phyloP scores from a whole-genome alignment of 1,140 invertebrate genomes.

The Drosophila ogumai region DNA sequence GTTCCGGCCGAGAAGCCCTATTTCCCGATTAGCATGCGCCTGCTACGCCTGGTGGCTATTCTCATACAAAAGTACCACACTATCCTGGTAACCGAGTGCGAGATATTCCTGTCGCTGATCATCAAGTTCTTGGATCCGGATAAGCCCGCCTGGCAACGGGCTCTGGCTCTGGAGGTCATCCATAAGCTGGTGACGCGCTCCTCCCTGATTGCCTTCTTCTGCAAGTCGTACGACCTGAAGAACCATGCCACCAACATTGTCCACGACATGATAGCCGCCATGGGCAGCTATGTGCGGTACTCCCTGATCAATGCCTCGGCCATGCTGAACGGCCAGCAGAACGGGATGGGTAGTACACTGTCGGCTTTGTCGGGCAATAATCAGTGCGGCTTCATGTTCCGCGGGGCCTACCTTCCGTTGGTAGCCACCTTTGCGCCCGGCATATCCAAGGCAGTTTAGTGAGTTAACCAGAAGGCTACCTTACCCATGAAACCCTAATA shows the following conservation, averaged over 20 bases:
- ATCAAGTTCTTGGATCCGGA: constrained; percentile 99
- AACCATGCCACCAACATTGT: constrained; percentile 97
- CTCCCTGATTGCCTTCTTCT: constrained; percentile 94
- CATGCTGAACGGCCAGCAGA: constrained; percentile 87
- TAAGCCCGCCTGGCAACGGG: constrained; percentile 97
- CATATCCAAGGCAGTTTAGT: constrained; percentile 95
- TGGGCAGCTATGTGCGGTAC: constrained; percentile 98
- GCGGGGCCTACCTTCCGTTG: constrained; percentile 96
- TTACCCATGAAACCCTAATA: background rate
- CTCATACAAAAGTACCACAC: constrained; percentile 97
- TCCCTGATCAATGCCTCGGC: constrained; percentile 88
- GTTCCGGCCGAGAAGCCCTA: constrained; percentile 94
- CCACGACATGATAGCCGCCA: constrained; percentile 97
- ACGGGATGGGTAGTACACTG: constrained; percentile 71
- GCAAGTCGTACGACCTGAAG: constrained; percentile 97
- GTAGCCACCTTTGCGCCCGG: constrained; percentile 93
- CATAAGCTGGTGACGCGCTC: constrained; percentile 97
- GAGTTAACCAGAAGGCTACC: constrained; percentile 85
- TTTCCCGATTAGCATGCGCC: constrained; percentile 98
- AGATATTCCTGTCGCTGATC: constrained; percentile 98
- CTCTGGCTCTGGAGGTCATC: constrained; percentile 96
- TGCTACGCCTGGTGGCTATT: constrained; percentile 96
- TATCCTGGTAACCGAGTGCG: constrained; percentile 98
- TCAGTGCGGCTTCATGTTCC: constrained; percentile 96
- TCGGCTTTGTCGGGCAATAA: constrained; percentile 86